Evolutionary conservation across 1,140 invertebrate species (phyloP).

Genomic region (Drosophila kohkoa): DNA sequence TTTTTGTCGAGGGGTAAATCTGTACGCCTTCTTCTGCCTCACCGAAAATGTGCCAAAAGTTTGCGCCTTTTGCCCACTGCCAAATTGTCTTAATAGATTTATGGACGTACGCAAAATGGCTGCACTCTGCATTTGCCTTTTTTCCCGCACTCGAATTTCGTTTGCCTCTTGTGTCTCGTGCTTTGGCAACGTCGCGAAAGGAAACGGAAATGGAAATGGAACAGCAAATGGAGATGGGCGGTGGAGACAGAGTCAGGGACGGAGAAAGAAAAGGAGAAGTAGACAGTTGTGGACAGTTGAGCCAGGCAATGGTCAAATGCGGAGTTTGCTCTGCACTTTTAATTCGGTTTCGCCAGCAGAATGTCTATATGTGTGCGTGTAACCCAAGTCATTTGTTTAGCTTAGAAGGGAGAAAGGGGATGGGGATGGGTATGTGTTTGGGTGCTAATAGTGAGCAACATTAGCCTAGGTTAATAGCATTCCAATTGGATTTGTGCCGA

Average conservation of each 20-base stretch:
- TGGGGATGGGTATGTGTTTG: background rate
- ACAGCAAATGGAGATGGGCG: slow-evolving; percentile 43
- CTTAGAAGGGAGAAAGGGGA: background rate
- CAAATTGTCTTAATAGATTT: slow-evolving; percentile 82
- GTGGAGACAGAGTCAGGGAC: slow-evolving; percentile 14
- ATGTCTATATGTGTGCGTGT: background rate
- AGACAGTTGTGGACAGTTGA: slow-evolving; percentile 13
- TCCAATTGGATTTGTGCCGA: slow-evolving; percentile 36
- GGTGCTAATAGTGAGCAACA: slow-evolving; percentile 17
- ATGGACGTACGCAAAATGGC: slow-evolving; percentile 79
- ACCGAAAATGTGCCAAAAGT: slow-evolving; percentile 32
- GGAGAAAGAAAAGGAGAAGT: too few species aligned
- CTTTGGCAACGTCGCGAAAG: background rate
- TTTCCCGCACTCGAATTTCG: background rate
- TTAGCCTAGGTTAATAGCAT: slow-evolving; percentile 63
- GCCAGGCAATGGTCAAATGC: background rate
- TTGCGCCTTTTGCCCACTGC: slow-evolving; percentile 49
- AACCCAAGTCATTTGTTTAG: slow-evolving; percentile 38
- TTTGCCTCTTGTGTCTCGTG: background rate
- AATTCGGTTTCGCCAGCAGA: slow-evolving; percentile 59
- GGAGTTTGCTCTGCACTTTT: slow-evolving; percentile 55
- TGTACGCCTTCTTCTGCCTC: slow-evolving; percentile 37
- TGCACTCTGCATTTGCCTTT: slow-evolving; percentile 63
- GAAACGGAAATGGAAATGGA: slow-evolving; percentile 54
- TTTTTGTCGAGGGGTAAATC: slow-evolving; percentile 45